These are phyloP conservation scores for Thera obeliscata DNA, from an alignment of 2,888 invertebrate species.

Conservation along the genomic window DNA sequence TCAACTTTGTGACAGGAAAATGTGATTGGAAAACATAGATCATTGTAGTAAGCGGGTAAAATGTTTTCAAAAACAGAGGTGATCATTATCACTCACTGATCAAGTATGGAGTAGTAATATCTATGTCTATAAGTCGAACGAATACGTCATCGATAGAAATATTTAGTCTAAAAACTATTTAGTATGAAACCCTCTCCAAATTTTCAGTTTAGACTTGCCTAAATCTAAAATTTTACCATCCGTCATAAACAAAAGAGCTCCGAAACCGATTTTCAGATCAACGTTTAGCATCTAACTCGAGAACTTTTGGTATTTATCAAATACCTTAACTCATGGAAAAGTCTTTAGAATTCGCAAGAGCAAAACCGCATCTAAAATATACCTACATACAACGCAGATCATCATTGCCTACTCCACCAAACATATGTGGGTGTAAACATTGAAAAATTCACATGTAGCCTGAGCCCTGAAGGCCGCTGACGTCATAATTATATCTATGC, in stretches of 20 bases:
- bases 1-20: slow-evolving; percentile 4
- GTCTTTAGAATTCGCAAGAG: background rate
- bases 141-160: slow-evolving; percentile 41
- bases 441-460: slow-evolving; percentile 60
- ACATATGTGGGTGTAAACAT: slow-evolving; percentile 65
- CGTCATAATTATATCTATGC: slow-evolving; percentile 65
- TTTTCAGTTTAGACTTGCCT: background rate
- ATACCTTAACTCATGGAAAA: slow-evolving; percentile 4
- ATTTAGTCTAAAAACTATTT: slow-evolving; percentile 7
- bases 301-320: slow-evolving; percentile 8
- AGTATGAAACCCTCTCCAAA: slow-evolving; percentile 14
- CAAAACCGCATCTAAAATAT: background rate
- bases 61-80: slow-evolving; percentile 9
- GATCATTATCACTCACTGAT: slow-evolving; percentile 11
- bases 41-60: background rate
- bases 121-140: slow-evolving; percentile 22
- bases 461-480: slow-evolving; percentile 74
- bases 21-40: background rate
- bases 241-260: slow-evolving; percentile 2
- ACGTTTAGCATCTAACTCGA: background rate
- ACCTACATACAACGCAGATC: no score
- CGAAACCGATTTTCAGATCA: background rate
- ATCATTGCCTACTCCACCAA: no score
- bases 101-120: slow-evolving; percentile 3
- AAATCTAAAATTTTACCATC: background rate